These are phyloP conservation scores for Yponomeuta plumbellus DNA, from an alignment of 2,888 invertebrate genomes.

Conservation along the genomic window DNA sequence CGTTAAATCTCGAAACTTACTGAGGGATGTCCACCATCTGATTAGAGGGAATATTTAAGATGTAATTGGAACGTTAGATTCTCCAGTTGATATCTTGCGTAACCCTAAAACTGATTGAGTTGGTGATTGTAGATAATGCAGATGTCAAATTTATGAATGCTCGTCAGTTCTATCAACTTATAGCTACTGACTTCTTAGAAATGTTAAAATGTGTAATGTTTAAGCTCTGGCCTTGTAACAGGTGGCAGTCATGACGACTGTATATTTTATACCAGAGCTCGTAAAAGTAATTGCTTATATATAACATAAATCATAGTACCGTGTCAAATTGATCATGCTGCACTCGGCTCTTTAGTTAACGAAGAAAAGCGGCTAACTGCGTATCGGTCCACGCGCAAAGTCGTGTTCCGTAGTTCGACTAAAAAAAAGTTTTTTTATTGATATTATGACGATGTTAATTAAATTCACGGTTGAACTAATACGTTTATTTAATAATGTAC, in stretches of 20 bases:
- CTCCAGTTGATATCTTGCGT: conserved; percentile 5
- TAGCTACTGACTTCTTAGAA: not conserved
- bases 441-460: too few relatives aligned
- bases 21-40: conserved; percentile 10
- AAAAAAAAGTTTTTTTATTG: too few relatives aligned
- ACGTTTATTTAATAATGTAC: too few relatives aligned
- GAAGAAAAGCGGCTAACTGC: too few relatives aligned
- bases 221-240: not conserved
- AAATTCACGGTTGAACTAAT: too few relatives aligned
- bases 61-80: conserved; percentile 10
- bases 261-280: not conserved
- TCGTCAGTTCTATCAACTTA: conserved; percentile 5
- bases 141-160: conserved; percentile 9
- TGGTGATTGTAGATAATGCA: conserved; percentile 9
- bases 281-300: not conserved
- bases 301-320: not conserved
- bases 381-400: too few relatives aligned
- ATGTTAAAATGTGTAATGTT: not conserved
- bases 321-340: not conserved
- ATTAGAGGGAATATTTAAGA: conserved; percentile 9
- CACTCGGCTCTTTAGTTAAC: not conserved
- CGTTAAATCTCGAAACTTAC: conserved; percentile 2
- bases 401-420: too few relatives aligned
- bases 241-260: too few relatives aligned
- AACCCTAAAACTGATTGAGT: conserved; percentile 3